Evolutionary conservation across 2,888 invertebrate species (phyloP), one percentile per base, ranked within the genome.

Genomic region (Andrena fulva): DNA sequence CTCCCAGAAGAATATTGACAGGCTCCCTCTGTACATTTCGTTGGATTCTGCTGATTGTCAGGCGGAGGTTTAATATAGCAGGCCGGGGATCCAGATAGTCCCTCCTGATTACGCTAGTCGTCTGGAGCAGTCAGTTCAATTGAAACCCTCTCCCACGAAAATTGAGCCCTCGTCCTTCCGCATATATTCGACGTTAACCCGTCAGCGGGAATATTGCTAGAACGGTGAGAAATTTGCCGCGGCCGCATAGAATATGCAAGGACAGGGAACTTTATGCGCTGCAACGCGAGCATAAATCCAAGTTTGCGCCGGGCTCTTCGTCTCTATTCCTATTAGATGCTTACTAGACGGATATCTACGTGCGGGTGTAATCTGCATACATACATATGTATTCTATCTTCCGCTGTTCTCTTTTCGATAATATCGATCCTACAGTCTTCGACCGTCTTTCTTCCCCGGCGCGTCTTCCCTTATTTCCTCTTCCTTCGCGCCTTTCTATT

Each of bases 271-370:
- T 89, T 90, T 90, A 90, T 89, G 85, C 89, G 83, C 83, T 84
- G 87, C 87, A 89, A 84, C 86, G 85, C 77, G 87, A 83, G 88
- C 90, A 90, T 90, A 90, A 91, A 91, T 91, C 85, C 86, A 89
- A 89, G 90, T 91, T 91, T 90, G 88, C 90, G 69, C 80, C 67
- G 60, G 64, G 68, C 85, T 79, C 82, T 87, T 81, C 82, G 83
- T 54, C 75, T 64, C 71, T 69, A 60, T 79, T 82, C 87, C 82
- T 80, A 85, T 82, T 82, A 88, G 82, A 77, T 70, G 79, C 77
- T 71, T 75, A 75, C 76, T 74, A 75, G 79, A 84, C 80, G 71
- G 74, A 69, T 84, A 85, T 85, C 83, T 77, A 84, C 75, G 81
- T 56, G 77, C 76, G 20, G 50, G 33, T 75, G 64, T 59, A 75